Evolutionary conservation across 1,140 invertebrate species (phyloP).

Genomic region (Caenorhabditis remanei): DNA sequence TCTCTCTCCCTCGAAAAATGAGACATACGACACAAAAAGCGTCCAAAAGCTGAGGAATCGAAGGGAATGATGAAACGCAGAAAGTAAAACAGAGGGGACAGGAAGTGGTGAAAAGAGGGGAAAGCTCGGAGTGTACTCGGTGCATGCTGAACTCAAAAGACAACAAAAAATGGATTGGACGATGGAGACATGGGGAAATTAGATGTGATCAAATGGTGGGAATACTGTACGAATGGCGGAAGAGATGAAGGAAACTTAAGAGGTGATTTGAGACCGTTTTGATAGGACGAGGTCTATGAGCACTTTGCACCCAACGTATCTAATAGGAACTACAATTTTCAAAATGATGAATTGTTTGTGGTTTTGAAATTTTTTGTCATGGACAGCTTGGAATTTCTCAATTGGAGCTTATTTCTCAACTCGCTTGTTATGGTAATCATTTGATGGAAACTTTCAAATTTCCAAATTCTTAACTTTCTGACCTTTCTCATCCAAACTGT

Average conservation of each 20-base stretch:
- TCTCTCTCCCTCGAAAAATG: constrained; percentile 14
- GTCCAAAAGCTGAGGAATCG: constrained; percentile 18
- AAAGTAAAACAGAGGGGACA: neutral
- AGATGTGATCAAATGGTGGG: neutral
- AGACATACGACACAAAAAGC: constrained; percentile 47
- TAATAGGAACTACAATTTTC: too few relatives aligned
- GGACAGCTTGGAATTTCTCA: too few relatives aligned
- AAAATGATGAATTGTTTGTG: too few relatives aligned
- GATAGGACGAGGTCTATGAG: too few relatives aligned
- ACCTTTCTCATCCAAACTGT: too few relatives aligned
- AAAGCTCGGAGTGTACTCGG: constrained; percentile 22
- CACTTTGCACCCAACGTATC: too few relatives aligned
- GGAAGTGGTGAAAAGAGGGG: constrained; percentile 8
- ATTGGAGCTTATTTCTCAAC: too few relatives aligned
- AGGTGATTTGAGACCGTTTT: too few relatives aligned
- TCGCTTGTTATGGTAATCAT: too few relatives aligned
- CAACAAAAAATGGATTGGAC: neutral
- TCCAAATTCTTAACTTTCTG: too few relatives aligned
- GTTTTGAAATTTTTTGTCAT: too few relatives aligned
- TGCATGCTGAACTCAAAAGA: constrained; percentile 22
- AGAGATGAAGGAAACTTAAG: neutral
- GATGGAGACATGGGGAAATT: neutral
- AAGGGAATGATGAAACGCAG: neutral
- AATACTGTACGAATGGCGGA: neutral
- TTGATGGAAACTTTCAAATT: too few relatives aligned